Percentiles rank a stretch among this genome's conserved stretches.
Conservation (phyloP, 2,888 invertebrate species). For the Lydus trimaculatus region DNA sequence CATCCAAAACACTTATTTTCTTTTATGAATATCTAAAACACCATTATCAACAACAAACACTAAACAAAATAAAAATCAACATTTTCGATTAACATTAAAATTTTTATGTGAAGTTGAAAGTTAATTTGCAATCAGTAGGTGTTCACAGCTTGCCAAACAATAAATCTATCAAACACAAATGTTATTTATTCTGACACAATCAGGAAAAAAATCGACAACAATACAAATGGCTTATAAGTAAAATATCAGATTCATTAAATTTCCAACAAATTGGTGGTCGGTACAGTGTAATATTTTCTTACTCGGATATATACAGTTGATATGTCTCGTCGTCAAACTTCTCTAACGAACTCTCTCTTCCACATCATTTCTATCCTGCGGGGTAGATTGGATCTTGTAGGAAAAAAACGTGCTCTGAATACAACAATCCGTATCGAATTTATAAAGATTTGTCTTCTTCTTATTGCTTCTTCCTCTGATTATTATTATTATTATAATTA, state of each 20-base stretch:
- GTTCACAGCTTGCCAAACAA: slow-evolving; percentile 6
- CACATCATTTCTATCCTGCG: neutral
- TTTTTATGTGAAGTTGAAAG: slow-evolving; percentile 7
- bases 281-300: too few relatives aligned
- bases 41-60: neutral
- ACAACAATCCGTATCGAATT: neutral
- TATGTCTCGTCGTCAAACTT: neutral
- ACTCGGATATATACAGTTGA: neutral
- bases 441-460: neutral
- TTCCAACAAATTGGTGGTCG: neutral
- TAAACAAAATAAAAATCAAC: neutral
- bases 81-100: slow-evolving; percentile 10
- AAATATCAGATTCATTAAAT: neutral
- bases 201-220: neutral
- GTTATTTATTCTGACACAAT: neutral
- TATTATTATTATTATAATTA: too few relatives aligned
- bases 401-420: slow-evolving; percentile 1
- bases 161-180: neutral
- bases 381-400: neutral
- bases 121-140: slow-evolving; percentile 10
- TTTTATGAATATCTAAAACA: neutral
- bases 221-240: neutral
- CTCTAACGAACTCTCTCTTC: neutral
- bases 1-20: neutral
- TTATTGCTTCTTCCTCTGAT: too few relatives aligned